Conservation (phyloP, 1,140 invertebrate species). For the Drosophila ironensis region DNA sequence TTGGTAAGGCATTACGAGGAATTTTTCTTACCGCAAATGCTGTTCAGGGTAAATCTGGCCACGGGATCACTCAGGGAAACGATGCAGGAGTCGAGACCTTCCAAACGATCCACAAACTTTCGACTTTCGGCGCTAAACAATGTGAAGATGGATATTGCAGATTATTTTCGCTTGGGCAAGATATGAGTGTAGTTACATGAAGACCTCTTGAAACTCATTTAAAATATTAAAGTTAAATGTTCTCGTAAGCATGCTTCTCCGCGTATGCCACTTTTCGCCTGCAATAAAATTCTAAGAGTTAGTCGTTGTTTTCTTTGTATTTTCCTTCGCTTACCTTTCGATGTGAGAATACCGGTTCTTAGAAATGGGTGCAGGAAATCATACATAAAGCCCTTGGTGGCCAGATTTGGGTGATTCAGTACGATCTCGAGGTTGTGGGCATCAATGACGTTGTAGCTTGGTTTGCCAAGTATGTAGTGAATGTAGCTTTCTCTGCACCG, state of each 20-base stretch:
- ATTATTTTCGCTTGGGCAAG: not conserved
- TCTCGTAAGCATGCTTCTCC: slow-evolving; percentile 92
- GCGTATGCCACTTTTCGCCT: slow-evolving; percentile 88
- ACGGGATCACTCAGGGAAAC: slow-evolving; percentile 67
- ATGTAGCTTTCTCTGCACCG: slow-evolving; percentile 32
- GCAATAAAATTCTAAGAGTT: not conserved
- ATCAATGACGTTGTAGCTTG: slow-evolving; percentile 64
- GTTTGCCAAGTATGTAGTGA: slow-evolving; percentile 33
- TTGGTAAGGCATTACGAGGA: not conserved
- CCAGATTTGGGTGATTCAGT: slow-evolving; percentile 58
- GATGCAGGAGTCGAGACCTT: slow-evolving; percentile 6
- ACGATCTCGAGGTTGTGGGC: slow-evolving; percentile 56
- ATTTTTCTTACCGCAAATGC: slow-evolving; percentile 86
- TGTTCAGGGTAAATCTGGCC: slow-evolving; percentile 88
- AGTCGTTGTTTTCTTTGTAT: not conserved
- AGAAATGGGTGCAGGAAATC: slow-evolving; percentile 86
- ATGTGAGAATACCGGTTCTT: slow-evolving; percentile 86
- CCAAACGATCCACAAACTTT: slow-evolving; percentile 54
- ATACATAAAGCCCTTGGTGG: slow-evolving; percentile 68
- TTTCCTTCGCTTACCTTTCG: slow-evolving; percentile 84
- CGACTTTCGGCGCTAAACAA: slow-evolving; percentile 74
- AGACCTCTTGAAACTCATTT: slow-evolving; percentile 87
- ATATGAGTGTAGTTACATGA: slow-evolving; percentile 83
- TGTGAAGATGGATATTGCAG: not conserved
- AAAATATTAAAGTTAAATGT: slow-evolving; percentile 95